Evolutionary conservation across 2,888 invertebrate genomes (phyloP).

Genomic region (Rhingia campestris): DNA sequence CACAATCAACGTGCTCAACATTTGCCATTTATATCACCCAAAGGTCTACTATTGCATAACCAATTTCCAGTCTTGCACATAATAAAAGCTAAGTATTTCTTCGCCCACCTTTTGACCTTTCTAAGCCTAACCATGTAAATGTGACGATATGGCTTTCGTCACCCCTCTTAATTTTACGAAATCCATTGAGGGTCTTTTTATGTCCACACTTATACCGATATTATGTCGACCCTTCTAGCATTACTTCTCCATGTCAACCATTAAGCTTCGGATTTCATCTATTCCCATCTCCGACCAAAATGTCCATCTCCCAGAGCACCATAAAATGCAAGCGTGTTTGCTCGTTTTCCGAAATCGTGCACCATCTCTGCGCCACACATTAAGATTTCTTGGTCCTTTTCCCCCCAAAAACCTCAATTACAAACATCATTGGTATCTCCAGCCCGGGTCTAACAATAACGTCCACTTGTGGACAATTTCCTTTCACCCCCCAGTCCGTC

Average conservation of each 20-base stretch:
- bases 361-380: slow-evolving; percentile 1
- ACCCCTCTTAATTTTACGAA: neutral
- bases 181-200: neutral
- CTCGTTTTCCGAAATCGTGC: neutral
- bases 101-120: too few species aligned
- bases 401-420: slow-evolving; percentile 16
- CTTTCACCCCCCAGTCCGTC: neutral
- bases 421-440: slow-evolving; percentile 17
- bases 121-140: neutral
- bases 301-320: neutral
- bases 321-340: slow-evolving; percentile 28
- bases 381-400: slow-evolving; percentile 4
- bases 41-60: too few species aligned
- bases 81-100: too few species aligned
- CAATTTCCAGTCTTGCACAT: too few species aligned
- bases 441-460: slow-evolving; percentile 51
- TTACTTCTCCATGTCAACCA: neutral
- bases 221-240: neutral
- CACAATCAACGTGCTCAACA: too few species aligned
- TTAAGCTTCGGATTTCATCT: neutral
- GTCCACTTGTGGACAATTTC: slow-evolving; percentile 46
- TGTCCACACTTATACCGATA: too few species aligned
- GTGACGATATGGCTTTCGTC: neutral
- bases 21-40: too few species aligned
- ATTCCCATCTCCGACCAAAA: neutral